phyloP scores from a whole-genome alignment of 1,140 invertebrate genomes.

The Tetraneura akinire region DNA sequence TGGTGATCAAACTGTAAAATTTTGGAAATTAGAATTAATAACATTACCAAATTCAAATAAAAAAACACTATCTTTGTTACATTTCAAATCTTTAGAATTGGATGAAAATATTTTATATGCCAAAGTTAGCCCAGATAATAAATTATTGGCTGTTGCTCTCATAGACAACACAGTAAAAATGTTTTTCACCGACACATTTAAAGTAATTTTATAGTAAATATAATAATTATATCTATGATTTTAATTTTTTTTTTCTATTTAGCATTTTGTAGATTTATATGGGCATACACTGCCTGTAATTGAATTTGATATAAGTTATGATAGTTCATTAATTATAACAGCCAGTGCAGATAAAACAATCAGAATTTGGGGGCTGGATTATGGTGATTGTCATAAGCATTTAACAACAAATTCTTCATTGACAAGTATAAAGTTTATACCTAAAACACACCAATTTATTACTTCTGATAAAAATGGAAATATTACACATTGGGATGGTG shows the following conservation, averaged over 20 bases:
- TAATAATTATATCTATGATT: no score
- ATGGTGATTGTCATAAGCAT: conserved; percentile 92
- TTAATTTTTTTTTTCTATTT: conserved; percentile 56
- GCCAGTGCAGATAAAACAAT: conserved; percentile 94
- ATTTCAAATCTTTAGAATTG: conserved; percentile 79
- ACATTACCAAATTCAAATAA: conserved; percentile 64
- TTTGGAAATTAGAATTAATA: conserved; percentile 92
- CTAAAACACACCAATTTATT: conserved; percentile 91
- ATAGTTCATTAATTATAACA: conserved; percentile 86
- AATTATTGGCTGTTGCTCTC: conserved; percentile 85
- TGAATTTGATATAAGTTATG: conserved; percentile 91
- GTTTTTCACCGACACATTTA: conserved; percentile 91
- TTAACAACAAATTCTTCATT: conserved; percentile 91
- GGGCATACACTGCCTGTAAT: conserved; percentile 95
- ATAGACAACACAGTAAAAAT: conserved; percentile 94
- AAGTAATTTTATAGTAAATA: conserved; percentile 64
- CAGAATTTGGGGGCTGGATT: conserved; percentile 98
- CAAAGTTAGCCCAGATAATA: conserved; percentile 80
- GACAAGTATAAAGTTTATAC: conserved; percentile 83
- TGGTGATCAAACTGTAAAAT: conserved; percentile 87
- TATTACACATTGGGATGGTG: conserved; percentile 96
- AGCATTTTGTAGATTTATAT: conserved; percentile 94
- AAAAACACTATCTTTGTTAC: conserved; percentile 77
- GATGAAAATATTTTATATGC: conserved; percentile 85
- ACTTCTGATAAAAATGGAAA: conserved; percentile 90